phyloP scores from a whole-genome alignment of 2,113 vertebrate genomes.

The Xiphophorus hellerii region DNA sequence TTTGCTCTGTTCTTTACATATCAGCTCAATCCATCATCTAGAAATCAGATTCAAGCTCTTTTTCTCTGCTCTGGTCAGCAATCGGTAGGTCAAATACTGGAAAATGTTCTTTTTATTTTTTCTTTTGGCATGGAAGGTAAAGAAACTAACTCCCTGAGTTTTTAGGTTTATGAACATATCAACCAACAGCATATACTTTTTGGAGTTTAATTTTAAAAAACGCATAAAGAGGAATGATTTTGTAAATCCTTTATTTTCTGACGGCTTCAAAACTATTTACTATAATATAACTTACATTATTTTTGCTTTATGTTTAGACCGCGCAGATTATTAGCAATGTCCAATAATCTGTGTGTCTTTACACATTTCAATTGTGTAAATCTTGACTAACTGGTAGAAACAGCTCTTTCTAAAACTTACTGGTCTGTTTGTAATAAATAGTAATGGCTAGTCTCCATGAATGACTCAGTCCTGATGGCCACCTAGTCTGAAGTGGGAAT shows the following conservation, averaged over 20 bases:
- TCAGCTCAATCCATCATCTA: background rate
- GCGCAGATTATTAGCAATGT: background rate
- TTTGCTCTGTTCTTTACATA: background rate
- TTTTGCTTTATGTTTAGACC: background rate
- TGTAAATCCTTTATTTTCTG: too few species aligned
- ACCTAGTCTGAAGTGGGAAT: constrained; percentile 57
- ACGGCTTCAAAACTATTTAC: too few species aligned
- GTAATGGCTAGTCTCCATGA: constrained; percentile 83
- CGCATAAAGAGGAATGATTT: too few species aligned
- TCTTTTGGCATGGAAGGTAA: too few species aligned
- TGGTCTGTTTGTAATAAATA: constrained; percentile 85
- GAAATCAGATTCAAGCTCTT: background rate
- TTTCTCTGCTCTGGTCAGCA: background rate
- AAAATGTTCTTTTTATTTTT: background rate
- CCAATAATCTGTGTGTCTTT: background rate
- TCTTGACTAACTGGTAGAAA: background rate
- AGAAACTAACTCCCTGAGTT: background rate
- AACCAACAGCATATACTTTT: background rate
- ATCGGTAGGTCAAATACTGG: background rate
- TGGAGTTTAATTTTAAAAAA: background rate
- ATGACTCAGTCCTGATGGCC: constrained; percentile 37
- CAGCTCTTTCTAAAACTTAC: constrained; percentile 78
- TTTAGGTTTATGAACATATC: background rate
- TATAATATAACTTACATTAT: too few species aligned
- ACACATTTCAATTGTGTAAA: background rate